Evolutionary conservation across 2,797 vertebrate genomes (phyloP), one percentile per base, ranked within the genome.

Genomic region (Premnoplex brunnescens): DNA sequence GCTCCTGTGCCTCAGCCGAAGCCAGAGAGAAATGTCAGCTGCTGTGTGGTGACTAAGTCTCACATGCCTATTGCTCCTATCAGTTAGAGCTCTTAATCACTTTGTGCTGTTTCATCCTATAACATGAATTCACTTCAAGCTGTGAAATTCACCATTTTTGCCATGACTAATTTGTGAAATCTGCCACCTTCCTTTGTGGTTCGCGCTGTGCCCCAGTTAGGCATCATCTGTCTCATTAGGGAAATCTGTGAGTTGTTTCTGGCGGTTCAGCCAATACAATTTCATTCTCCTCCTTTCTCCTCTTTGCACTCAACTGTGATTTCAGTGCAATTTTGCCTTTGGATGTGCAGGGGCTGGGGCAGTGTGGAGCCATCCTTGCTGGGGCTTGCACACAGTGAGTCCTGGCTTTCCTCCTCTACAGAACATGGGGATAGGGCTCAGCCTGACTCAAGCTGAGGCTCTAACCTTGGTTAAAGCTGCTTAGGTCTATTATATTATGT

Each of bases 101-200:
- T 88, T 77, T 89, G 68, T 83, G 93, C 84, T 94, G 95, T 84
- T 95, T 95, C 94, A 92, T 96, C 85, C 91, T 82, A 63, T 85
- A 89, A 84, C 62, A 16, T 78, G 89, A 90, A 82, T 91, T 89
- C 93, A 49, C 85, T 80, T 88, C 85, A 95, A 96, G 92, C 95
- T 95, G 95, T 93, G 91, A 97, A 97, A 97, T 91, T 92, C 93
- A 91, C 93, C 93, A 52, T 91, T 96, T 96, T 83, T 94, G 78
- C 97, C 94, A 85, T 59, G 81, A 91, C 93, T 93, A 89, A 95
- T 95, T 63, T 90, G 81, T 83, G 92, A 97, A 96, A 97, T 91
- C 83, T 94, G 96, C 93, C 95, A 86, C 88, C 95, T 94, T 85
- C 85, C 88, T 88, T 55, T 5, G 19, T 85, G 91, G 90, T 88